These are phyloP conservation scores for Hydroisotoma schaefferi DNA, from an alignment of 2,888 invertebrate genomes.

Conservation along the genomic window DNA sequence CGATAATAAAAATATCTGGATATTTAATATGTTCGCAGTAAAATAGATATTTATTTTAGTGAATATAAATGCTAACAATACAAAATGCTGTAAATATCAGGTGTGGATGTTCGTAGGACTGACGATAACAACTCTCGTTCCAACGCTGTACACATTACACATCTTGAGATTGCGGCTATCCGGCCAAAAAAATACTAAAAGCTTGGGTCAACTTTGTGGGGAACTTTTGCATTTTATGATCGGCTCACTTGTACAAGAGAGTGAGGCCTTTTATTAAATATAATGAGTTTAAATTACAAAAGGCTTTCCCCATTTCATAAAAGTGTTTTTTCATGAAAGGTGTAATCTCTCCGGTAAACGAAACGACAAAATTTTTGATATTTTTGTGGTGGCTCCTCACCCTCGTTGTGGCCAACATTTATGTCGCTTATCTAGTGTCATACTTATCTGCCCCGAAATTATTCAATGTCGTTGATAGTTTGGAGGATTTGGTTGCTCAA, in stretches of 20 bases:
- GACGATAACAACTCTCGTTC: conserved; percentile 38
- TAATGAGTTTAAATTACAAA: too few species aligned
- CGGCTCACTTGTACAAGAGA: conserved; percentile 47
- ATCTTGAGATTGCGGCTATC: conserved; percentile 26
- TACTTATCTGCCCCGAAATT: conserved; percentile 45
- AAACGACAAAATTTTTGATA: conserved; percentile 41
- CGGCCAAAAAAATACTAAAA: conserved; percentile 9
- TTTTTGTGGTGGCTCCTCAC: conserved; percentile 45
- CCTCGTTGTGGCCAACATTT: conserved; percentile 44
- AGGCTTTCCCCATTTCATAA: too few species aligned
- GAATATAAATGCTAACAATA: too few species aligned
- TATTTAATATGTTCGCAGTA: too few species aligned
- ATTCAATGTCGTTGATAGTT: conserved; percentile 38
- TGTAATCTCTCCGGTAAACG: conserved; percentile 37
- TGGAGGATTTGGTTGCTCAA: conserved; percentile 42
- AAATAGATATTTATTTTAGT: too few species aligned
- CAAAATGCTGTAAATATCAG: too few species aligned
- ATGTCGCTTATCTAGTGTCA: conserved; percentile 45
- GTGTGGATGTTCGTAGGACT: conserved; percentile 42
- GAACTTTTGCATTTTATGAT: conserved; percentile 44
- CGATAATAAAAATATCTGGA: too few species aligned
- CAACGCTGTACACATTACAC: conserved; percentile 43
- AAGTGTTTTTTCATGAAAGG: too few species aligned
- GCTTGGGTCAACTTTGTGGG: conserved; percentile 10
- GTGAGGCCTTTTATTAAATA: conserved; percentile 12